Conservation (phyloP, 2,797 vertebrate genomes). For the Anableps anableps region DNA sequence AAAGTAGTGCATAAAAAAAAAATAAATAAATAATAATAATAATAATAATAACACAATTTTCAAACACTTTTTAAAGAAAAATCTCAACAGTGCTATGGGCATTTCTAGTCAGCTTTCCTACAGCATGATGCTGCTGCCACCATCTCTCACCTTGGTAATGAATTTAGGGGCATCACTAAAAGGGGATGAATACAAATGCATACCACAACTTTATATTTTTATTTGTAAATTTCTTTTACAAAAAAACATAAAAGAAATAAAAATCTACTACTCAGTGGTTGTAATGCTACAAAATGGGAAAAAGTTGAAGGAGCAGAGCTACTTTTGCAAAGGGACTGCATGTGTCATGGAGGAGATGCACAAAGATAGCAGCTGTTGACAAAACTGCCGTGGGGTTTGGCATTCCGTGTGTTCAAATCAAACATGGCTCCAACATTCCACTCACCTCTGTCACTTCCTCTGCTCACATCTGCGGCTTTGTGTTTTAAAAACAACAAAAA, state of each 20-base stretch:
- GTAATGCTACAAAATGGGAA: not conserved
- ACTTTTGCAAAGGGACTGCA: not conserved
- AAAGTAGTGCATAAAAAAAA: too few species aligned
- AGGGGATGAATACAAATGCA: not conserved
- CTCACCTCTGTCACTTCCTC: slow-evolving; percentile 97
- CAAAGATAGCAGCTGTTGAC: slow-evolving; percentile 49
- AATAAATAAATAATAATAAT: too few species aligned
- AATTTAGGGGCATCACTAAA: not conserved
- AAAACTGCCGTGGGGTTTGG: slow-evolving; percentile 15
- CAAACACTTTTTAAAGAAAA: not conserved
- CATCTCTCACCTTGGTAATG: not conserved
- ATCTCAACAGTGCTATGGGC: not conserved
- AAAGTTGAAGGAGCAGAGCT: too few species aligned
- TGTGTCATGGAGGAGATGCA: slow-evolving; percentile 22
- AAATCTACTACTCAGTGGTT: not conserved
- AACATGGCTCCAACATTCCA: slow-evolving; percentile 80
- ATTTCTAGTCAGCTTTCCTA: not conserved
- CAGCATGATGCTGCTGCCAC: not conserved
- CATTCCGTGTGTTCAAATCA: slow-evolving; percentile 34
- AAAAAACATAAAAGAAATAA: not conserved
- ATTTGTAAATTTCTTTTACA: not conserved
- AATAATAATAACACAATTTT: too few species aligned
- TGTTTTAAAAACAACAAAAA: slow-evolving; percentile 59
- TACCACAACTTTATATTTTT: not conserved
- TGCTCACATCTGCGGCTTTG: slow-evolving; percentile 91